Evolutionary conservation across 2,797 vertebrate species (phyloP), one percentile per base, ranked within the genome.

Genomic region (Eleutherodactylus coqui): DNA sequence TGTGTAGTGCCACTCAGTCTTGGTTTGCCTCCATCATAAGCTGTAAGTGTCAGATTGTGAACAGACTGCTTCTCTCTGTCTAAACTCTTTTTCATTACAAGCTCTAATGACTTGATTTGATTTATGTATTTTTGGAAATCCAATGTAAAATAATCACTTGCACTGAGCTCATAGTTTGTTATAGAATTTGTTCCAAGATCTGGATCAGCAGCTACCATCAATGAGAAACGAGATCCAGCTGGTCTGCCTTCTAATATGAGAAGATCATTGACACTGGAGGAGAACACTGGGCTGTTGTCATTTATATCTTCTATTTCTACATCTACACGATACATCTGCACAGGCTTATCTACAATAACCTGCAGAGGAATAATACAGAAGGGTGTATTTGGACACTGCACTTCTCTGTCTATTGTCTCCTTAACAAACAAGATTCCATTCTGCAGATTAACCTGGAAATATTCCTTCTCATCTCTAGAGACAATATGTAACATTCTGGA

Each of bases 1-100:
- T 94, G 93, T 2, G 94, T 41, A 0, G 85, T 90, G 0, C 93
- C 95, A 0, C 92, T 94, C 86, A 89, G 93, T 0, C 87, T 90
- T 0, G 95, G 95, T 80, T 93, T 95, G 0, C 96, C 96, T 29
- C 94, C 94, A 83, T 97, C 96, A 32, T 90, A 86, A 17, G 95
- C 96, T 2, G 93, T 95, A 2, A 97, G 58, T 0, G 94, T 2
- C 1, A 96, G 86, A 17, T 72, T 89, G 19, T 95, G 89, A 32
- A 90, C 88, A 0, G 87, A n/a, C 13, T 89, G 91, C 84, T 92
- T 78, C 88, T 73, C 69, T 73, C 69, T 73, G 5, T 73, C 69
- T 45, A 73, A 38, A n/a, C 11, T 1, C 6, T 16, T 73, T 8
- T 27, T 73, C 5, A 73, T 13, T 21, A 73, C 69, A 43, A 73